Base-by-base conservation (phyloP, 2,113 vertebrate genomes). In the Sapayoa aenigma region DNA sequence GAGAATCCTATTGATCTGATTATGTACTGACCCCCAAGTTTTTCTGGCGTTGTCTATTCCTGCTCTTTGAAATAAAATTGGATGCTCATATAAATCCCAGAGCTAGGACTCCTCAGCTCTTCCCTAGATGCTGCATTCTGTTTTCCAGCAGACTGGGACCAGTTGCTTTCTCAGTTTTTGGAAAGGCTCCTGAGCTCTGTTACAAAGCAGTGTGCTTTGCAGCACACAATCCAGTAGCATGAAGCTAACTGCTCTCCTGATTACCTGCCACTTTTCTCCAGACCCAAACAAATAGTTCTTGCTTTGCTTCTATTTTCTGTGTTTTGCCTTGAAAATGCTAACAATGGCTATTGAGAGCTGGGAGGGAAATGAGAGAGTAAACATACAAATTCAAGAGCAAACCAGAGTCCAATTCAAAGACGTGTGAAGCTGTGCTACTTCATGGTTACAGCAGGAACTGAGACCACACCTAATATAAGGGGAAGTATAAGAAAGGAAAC, bases 321-420 rank as follows among this genome's bases (percentile, higher is more conserved):
- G 33, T 87, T 95, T 84, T 90, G 83, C 65, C 47, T 84, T 84
- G 59, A 92, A 80, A 94, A 92, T 71, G 21, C 47, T 52, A 76
- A 90, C 71, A 79, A 72, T 65, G 39, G 66, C 59, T 76, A 93
- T 87, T 75, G 68, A 69, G 78, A 69, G 39, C 5, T 49, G 30
- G 10, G 21, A 14, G 22, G 17, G 14, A 31, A 66, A 71, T 65
- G 55, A 91, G 91, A 63, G 50, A 86, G 11, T 60, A 92, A 85
- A 55, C 39, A 88, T 24, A 55, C 12, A 73, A 31, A 30, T 27
- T 67, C 33, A 65, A 59, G 31, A 84, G 46, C 2, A 20, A 92
- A 76, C 0, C 5, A 86, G 35, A 76, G 37, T 19, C n/a, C 46
- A 68, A 2, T 42, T 89, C 42, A 83, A 88, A 88, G 59, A 42